phyloP scores from a whole-genome alignment of 2,888 invertebrate species.

The Tachina lurida region DNA sequence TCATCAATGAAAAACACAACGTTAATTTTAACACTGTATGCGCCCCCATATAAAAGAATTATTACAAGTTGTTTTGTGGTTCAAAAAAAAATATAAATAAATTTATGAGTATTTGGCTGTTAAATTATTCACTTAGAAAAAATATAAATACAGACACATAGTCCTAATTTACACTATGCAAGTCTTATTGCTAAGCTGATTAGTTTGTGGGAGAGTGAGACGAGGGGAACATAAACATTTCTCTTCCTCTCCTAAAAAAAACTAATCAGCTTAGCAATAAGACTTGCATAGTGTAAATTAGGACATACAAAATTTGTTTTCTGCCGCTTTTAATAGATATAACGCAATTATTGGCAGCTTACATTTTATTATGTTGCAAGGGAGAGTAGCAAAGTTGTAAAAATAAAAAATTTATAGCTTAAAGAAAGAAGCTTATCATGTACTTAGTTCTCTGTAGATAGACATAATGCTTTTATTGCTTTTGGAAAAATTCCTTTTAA shows the following conservation, averaged over 20 bases:
- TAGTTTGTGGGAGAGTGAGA: too few relatives aligned
- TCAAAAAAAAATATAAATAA: background rate
- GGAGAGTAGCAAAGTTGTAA: background rate
- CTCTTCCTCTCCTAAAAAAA: too few relatives aligned
- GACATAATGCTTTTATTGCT: background rate
- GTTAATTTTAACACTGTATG: background rate
- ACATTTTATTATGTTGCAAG: background rate
- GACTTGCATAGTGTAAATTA: too few relatives aligned
- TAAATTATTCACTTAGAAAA: too few relatives aligned
- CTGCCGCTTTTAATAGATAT: background rate
- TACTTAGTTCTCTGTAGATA: background rate
- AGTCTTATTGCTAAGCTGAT: too few relatives aligned
- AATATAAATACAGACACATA: too few relatives aligned
- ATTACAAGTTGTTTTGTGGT: background rate
- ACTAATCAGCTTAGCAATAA: too few relatives aligned
- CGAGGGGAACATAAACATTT: too few relatives aligned
- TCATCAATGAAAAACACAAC: background rate
- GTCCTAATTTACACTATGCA: too few relatives aligned
- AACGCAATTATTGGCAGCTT: background rate
- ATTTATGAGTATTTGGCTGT: too few relatives aligned
- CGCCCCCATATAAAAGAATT: background rate
- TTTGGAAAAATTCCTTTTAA: background rate
- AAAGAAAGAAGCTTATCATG: background rate
- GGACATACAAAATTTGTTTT: background rate
- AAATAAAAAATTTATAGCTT: background rate